phyloP scores from a whole-genome alignment of 2,113 vertebrate species.

The Upupa epops region DNA sequence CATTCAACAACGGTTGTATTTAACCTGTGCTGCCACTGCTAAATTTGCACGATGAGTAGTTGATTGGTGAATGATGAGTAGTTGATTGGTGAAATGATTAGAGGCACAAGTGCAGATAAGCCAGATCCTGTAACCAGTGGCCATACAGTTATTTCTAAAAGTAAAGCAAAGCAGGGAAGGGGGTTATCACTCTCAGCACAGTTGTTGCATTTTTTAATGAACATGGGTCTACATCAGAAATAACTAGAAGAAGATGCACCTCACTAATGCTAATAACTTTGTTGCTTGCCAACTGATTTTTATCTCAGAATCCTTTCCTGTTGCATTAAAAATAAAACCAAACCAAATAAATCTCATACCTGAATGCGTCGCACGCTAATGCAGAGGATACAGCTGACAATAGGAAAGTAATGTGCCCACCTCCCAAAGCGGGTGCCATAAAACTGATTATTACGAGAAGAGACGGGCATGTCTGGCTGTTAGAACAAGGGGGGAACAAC shows the following conservation, averaged over 20 bases:
- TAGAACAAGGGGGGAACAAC: not conserved
- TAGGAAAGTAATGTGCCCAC: not conserved
- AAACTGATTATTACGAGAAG: not conserved
- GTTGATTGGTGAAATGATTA: not conserved
- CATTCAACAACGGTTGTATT: not conserved
- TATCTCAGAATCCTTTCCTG: not conserved
- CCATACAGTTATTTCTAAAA: not conserved
- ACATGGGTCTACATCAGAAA: not conserved
- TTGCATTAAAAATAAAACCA: not conserved
- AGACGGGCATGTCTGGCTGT: not conserved
- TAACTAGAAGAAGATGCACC: not conserved
- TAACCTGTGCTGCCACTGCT: not conserved
- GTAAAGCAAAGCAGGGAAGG: not conserved
- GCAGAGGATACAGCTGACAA: not conserved
- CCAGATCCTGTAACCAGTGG: not conserved
- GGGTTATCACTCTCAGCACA: not conserved
- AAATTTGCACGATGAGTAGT: not conserved
- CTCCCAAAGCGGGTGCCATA: not conserved
- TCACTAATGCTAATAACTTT: not conserved
- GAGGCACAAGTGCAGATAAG: not conserved
- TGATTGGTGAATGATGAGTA: not conserved
- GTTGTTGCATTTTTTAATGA: not conserved
- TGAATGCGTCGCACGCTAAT: not conserved
- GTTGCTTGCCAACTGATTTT: not conserved
- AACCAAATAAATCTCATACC: not conserved